Conservation (phyloP, 2,888 invertebrate species). For the Meteorus colon region DNA sequence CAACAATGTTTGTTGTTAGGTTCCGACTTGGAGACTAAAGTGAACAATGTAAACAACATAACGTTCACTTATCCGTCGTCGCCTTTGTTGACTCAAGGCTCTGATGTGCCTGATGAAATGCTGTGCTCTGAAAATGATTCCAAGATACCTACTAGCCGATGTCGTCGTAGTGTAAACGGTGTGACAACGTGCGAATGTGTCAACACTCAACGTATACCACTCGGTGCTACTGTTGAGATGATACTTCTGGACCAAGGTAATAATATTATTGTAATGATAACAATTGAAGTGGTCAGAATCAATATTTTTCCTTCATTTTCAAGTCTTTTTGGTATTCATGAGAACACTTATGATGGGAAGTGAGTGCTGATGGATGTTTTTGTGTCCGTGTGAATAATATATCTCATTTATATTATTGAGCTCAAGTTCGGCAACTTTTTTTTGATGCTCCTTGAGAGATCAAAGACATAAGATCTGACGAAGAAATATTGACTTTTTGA, state of each 20-base stretch:
- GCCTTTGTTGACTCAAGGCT: slow-evolving; percentile 83
- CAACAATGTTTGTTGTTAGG: slow-evolving; percentile 66
- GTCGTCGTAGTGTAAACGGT: slow-evolving; percentile 58
- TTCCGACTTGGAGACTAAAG: slow-evolving; percentile 74
- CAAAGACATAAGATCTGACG: no score
- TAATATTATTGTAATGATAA: background rate
- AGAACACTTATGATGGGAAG: no score
- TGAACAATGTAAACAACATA: slow-evolving; percentile 80
- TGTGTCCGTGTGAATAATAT: no score
- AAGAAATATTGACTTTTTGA: no score
- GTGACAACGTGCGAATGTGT: slow-evolving; percentile 80
- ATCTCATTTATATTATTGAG: no score
- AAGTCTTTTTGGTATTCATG: no score
- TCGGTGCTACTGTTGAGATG: slow-evolving; percentile 83
- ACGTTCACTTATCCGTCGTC: slow-evolving; percentile 85
- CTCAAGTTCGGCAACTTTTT: no score
- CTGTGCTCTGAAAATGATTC: slow-evolving; percentile 73
- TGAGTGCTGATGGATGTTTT: no score
- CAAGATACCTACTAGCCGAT: slow-evolving; percentile 39
- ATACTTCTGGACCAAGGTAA: slow-evolving; percentile 84
- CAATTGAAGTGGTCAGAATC: background rate
- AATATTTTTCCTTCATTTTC: background rate
- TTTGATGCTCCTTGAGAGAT: no score
- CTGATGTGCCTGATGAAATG: slow-evolving; percentile 76
- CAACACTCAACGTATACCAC: slow-evolving; percentile 80